Percentiles rank a stretch among this genome's conserved stretches.
Evolutionary conservation across 1,140 invertebrate genomes (phyloP).

Genomic region (Diorhabda carinulata): DNA sequence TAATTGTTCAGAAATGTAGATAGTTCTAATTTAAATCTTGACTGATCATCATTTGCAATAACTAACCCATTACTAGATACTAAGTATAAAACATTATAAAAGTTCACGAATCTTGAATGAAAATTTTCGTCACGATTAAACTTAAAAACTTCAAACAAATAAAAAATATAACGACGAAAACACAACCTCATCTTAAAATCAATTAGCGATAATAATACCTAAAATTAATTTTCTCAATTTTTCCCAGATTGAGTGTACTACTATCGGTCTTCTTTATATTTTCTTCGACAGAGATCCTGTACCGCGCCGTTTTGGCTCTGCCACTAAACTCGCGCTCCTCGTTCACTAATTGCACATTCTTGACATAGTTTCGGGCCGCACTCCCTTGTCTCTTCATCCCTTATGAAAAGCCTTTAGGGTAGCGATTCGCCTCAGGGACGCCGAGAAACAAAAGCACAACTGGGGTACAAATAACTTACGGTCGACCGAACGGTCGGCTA

Average conservation of each 20-base stretch:
- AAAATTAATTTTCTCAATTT: slow-evolving; percentile 19
- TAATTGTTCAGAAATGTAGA: no score
- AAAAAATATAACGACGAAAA: neutral
- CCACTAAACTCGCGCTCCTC: slow-evolving; percentile 40
- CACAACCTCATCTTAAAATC: neutral
- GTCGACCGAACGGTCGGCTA: neutral
- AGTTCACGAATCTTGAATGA: no score
- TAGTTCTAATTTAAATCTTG: no score
- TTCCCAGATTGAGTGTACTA: slow-evolving; percentile 17
- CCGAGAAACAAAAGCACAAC: neutral
- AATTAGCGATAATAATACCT: slow-evolving; percentile 10
- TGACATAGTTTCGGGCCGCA: slow-evolving; percentile 73
- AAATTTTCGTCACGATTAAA: no score
- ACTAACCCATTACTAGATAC: no score
- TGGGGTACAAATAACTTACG: neutral
- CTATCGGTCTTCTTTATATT: slow-evolving; percentile 60
- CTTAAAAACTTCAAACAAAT: no score
- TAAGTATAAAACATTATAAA: no score
- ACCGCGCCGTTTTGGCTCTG: slow-evolving; percentile 30
- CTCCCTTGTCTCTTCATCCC: slow-evolving; percentile 48
- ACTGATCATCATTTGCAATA: no score
- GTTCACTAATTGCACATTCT: slow-evolving; percentile 82
- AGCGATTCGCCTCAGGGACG: slow-evolving; percentile 32
- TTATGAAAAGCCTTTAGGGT: slow-evolving; percentile 34
- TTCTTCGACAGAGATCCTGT: slow-evolving; percentile 48